These are phyloP conservation scores for Crotalus horridus DNA, from an alignment of 2,113 vertebrate species.

Conservation along the genomic window DNA sequence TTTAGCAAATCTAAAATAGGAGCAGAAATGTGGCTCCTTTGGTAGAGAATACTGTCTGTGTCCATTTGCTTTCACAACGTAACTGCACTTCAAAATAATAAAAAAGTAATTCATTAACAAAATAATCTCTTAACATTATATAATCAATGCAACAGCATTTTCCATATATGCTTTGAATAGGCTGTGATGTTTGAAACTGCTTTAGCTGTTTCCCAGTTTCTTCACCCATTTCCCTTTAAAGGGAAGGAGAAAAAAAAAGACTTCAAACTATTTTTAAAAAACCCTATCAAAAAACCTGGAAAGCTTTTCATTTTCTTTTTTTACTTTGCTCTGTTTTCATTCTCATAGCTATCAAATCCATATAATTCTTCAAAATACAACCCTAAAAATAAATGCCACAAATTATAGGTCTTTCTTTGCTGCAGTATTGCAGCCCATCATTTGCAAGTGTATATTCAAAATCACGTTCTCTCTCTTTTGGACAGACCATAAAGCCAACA, in stretches of 20 bases:
- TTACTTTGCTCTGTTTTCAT: slow-evolving; percentile 40
- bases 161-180: slow-evolving; percentile 35
- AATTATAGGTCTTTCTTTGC: slow-evolving; percentile 53
- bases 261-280: slow-evolving; percentile 35
- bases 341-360: slow-evolving; percentile 37
- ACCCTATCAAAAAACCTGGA: slow-evolving; percentile 53
- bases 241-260: slow-evolving; percentile 23
- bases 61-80: slow-evolving; percentile 30
- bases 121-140: slow-evolving; percentile 41
- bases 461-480: neutral
- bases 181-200: slow-evolving; percentile 24
- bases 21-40: neutral
- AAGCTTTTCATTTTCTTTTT: slow-evolving; percentile 39
- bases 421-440: slow-evolving; percentile 39
- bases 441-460: slow-evolving; percentile 48
- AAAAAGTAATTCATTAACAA: slow-evolving; percentile 23
- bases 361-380: slow-evolving; percentile 40
- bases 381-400: slow-evolving; percentile 63
- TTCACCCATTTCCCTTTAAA: slow-evolving; percentile 40
- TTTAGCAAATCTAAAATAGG: slow-evolving; percentile 18
- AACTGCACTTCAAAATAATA: slow-evolving; percentile 22
- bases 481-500: neutral
- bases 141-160: slow-evolving; percentile 38
- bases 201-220: neutral
- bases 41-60: neutral